Evolutionary conservation across 2,797 vertebrate species (phyloP).

Genomic region (Zalophus californianus): DNA sequence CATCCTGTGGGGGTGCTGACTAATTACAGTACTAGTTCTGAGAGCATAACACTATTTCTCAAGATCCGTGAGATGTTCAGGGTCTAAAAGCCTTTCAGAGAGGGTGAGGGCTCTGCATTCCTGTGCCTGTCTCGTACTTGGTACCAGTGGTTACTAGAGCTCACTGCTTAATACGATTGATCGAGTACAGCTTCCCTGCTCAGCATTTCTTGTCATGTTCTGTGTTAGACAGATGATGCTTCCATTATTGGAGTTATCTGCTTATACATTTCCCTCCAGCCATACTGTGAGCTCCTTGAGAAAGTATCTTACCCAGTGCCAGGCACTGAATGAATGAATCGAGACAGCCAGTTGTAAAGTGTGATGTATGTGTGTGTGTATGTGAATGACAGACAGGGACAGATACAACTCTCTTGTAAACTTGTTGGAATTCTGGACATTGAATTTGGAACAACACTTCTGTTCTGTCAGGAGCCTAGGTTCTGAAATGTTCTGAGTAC

Average conservation of each 20-base stretch:
- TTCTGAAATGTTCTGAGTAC: constrained; percentile 1
- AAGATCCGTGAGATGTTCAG: background rate
- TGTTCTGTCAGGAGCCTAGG: background rate
- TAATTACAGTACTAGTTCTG: background rate
- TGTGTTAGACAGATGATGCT: constrained; percentile 5
- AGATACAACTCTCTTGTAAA: background rate
- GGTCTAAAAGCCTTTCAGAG: background rate
- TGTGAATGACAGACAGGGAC: background rate
- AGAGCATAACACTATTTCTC: background rate
- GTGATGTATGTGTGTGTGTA: background rate
- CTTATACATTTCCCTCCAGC: background rate
- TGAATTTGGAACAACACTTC: background rate
- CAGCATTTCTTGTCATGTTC: background rate
- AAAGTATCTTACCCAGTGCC: background rate
- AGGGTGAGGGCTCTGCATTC: background rate
- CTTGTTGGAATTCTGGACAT: constrained; percentile 22
- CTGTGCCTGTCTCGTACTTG: background rate
- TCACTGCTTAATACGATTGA: background rate
- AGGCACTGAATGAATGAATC: constrained; percentile 22
- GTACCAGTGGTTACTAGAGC: background rate
- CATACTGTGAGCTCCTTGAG: constrained; percentile 5
- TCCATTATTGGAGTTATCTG: background rate
- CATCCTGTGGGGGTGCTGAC: background rate
- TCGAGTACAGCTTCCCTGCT: background rate
- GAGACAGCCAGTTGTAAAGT: background rate